Percentiles rank a stretch among this genome's conserved stretches.
phyloP scores from a whole-genome alignment of 1,140 invertebrate species.

The Lerema accius region DNA sequence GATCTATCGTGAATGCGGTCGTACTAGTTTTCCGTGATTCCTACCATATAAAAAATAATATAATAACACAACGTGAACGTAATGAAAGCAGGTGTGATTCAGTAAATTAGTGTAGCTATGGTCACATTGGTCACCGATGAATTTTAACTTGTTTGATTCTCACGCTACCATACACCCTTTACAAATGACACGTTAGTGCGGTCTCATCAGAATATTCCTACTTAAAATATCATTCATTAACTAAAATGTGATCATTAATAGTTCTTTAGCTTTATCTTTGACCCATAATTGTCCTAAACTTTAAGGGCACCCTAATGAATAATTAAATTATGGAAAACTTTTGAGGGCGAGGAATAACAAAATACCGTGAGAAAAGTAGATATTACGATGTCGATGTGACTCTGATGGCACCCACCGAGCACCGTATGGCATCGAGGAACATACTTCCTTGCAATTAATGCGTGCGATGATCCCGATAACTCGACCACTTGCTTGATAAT shows the following conservation, averaged over 20 bases:
- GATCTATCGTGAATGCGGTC: too few relatives aligned
- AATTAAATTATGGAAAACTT: slow-evolving; percentile 20
- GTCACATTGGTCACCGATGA: slow-evolving; percentile 47
- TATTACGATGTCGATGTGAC: slow-evolving; percentile 7
- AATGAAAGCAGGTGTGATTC: slow-evolving; percentile 67
- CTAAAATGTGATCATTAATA: not conserved
- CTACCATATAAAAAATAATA: slow-evolving; percentile 2
- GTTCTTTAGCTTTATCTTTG: not conserved
- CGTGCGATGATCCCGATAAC: slow-evolving; percentile 70
- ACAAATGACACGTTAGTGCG: slow-evolving; percentile 10
- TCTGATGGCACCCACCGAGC: slow-evolving; percentile 24
- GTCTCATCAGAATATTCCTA: slow-evolving; percentile 9
- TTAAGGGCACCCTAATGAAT: not conserved
- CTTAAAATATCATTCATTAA: not conserved
- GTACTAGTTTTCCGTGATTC: slow-evolving; percentile 1
- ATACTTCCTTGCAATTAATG: slow-evolving; percentile 77
- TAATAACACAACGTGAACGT: slow-evolving; percentile 27
- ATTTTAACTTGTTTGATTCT: slow-evolving; percentile 70
- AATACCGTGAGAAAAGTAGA: slow-evolving; percentile 63
- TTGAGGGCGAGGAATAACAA: slow-evolving; percentile 2
- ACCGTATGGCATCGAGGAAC: slow-evolving; percentile 66
- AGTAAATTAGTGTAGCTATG: slow-evolving; percentile 57
- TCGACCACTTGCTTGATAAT: slow-evolving; percentile 59
- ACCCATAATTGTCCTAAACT: not conserved
- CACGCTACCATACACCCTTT: slow-evolving; percentile 55